Evolutionary conservation across 2,888 invertebrate genomes (phyloP), one percentile per base, ranked within the genome.

Genomic region (Microchrysa polita): DNA sequence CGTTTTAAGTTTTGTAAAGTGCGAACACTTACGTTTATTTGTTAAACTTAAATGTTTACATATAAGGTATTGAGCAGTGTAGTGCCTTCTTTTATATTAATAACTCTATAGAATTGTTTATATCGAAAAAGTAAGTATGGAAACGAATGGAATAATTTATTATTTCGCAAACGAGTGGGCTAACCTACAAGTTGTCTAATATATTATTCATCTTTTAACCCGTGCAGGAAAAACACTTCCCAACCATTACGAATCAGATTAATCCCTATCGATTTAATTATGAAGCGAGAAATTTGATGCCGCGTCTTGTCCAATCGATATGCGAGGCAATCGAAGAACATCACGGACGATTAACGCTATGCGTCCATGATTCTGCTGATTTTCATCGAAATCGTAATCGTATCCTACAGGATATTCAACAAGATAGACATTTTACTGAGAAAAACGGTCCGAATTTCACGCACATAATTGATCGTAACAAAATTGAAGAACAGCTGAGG

Each of bases 311-410:
- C 72, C 88, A 88, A 74, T 87, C 87, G 74, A 82, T 87, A 77
- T 89, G 90, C 72, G 89, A 90, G 82, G 90, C 90, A 75, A 91
- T 94, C 79, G 93, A 93, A 83, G 88, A 90, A 81, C 90, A 89
- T 80, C 91, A 89, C 82, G 94, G 94, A 1, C 89, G 93, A 60
- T 83, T 91, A 79, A 86, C 86, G 52, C 91, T 93, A 1, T 86
- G 89, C 74, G 87, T 90, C 77, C 88, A 91, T 76, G 90, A 91
- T 72, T 89, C 88, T 77, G 89, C 88, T 74, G 88, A 89, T n/a
- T 94, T 90, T 81, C 91, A 92, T 23, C 88, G 87, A 73, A 88
- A 90, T 77, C 90, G 90, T 74, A 85, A 87, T 5, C 83, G 83
- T 65, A 88, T 90, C 76, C 87, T 89, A 77, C 89, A 89, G 77